phyloP scores from a whole-genome alignment of 2,888 invertebrate species.

The Platypus cylindrus region DNA sequence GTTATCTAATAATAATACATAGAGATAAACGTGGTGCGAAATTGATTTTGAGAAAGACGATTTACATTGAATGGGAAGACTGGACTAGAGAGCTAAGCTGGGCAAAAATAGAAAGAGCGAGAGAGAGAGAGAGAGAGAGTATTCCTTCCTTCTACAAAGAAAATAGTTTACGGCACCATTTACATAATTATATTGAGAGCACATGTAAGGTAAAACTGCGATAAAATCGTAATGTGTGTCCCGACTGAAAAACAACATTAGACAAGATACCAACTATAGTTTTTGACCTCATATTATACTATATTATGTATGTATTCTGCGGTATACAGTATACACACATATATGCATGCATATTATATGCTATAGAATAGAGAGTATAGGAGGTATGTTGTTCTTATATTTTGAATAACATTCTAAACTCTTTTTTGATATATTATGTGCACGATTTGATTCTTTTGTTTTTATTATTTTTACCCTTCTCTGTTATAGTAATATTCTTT shows the following conservation, averaged over 20 bases:
- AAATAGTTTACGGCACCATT: slow-evolving; percentile 17
- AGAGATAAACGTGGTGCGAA: slow-evolving; percentile 13
- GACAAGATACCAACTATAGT: slow-evolving; percentile 13
- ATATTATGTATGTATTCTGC: too few relatives aligned
- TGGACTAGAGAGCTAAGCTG: too few relatives aligned
- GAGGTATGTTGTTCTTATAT: too few relatives aligned
- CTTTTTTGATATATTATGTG: slow-evolving; percentile 11
- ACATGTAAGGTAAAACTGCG: slow-evolving; percentile 15
- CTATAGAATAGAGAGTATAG: too few relatives aligned
- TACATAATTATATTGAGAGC: slow-evolving; percentile 17
- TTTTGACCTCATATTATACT: slow-evolving; percentile 12
- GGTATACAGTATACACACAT: too few relatives aligned
- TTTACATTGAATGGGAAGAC: slow-evolving; percentile 19
- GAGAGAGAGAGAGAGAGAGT: too few relatives aligned
- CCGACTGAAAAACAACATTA: slow-evolving; percentile 9
- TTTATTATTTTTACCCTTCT: too few relatives aligned
- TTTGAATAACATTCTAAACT: slow-evolving; percentile 10
- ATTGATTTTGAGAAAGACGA: slow-evolving; percentile 14
- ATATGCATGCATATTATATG: too few relatives aligned
- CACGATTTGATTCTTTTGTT: slow-evolving; percentile 9
- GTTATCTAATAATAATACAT: too few relatives aligned
- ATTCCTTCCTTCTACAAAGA: too few relatives aligned
- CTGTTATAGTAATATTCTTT: too few relatives aligned
- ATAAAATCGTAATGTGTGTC: slow-evolving; percentile 15
- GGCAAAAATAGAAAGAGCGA: too few relatives aligned